Conservation (phyloP, 2,888 invertebrate genomes). For the Xestobium rufovillosum region DNA sequence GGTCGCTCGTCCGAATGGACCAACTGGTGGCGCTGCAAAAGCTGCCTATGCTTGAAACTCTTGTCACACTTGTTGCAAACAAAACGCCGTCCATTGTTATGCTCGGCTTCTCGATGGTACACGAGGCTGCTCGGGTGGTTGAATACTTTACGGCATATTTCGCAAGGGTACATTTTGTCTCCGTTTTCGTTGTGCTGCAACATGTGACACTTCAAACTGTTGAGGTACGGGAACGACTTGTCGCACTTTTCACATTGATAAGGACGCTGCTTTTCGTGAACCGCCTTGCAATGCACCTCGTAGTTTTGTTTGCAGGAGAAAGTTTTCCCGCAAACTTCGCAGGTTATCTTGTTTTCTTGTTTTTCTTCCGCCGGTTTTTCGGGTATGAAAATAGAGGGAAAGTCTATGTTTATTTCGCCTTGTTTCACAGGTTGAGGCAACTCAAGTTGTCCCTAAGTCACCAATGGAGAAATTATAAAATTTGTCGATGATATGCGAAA, state of each 20-base stretch:
- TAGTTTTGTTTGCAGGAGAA: constrained; percentile 55
- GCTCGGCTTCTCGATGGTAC: constrained; percentile 63
- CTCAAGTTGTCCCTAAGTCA: too few relatives aligned
- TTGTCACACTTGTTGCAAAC: constrained; percentile 70
- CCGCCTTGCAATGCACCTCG: constrained; percentile 52
- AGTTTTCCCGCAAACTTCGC: constrained; percentile 52
- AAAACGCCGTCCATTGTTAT: constrained; percentile 45
- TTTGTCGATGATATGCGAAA: too few relatives aligned
- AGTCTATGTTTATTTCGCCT: too few relatives aligned
- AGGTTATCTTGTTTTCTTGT: constrained; percentile 33
- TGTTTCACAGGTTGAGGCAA: too few relatives aligned
- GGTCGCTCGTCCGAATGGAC: constrained; percentile 66
- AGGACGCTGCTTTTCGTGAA: constrained; percentile 51
- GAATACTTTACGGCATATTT: constrained; percentile 44
- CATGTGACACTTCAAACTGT: constrained; percentile 52
- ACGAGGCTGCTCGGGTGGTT: constrained; percentile 66
- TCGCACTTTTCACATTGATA: constrained; percentile 54
- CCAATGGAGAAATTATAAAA: too few relatives aligned
- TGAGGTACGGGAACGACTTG: constrained; percentile 53
- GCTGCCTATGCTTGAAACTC: constrained; percentile 65
- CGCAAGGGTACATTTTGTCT: constrained; percentile 52
- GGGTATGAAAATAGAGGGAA: too few relatives aligned
- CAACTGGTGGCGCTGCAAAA: constrained; percentile 69
- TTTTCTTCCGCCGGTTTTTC: neutral
- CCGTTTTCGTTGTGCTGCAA: constrained; percentile 46